Base-by-base conservation (phyloP, 2,797 vertebrate genomes). In the Alca torda region DNA sequence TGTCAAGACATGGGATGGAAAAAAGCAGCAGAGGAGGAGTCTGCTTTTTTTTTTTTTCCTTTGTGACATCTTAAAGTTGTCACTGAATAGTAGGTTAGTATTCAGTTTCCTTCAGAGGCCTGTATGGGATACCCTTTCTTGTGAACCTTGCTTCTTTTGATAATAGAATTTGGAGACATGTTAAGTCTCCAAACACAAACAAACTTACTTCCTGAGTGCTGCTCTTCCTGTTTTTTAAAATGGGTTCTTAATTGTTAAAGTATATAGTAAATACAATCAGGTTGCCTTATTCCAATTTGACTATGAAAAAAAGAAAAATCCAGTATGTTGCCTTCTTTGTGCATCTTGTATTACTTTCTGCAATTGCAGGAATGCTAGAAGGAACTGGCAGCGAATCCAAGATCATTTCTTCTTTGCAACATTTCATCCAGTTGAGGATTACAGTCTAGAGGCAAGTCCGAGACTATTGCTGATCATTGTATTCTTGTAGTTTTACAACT, bases 341-440 rank as follows among this genome's bases (percentile, higher is more conserved):
- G 2, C 21, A 31, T 84, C 59, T 95, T 75, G 30, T 11, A 1
- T n/a, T 56, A 2, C 60, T 33, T 84, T 96, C 48, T 90, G 50
- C 25, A 59, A 75, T 79, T 98, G 48, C 85, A 99, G 99, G 96
- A 99, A 99, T 93, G 99, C 99, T 73, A 98, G 97, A 97, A 99
- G 98, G 97, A 99, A 99, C 95, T 99, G 99, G 99, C 98, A 97
- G 12, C 98, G 98, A 97, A 99, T 99, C 95, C 99, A 99, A 87
- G 99, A 99, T 51, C 99, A 99, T 87, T 99, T 99, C 97, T 99
- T 99, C 96, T 99, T 99, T 91, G 97, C 98, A 54, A 90, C 96
- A 6, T 99, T 99, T 94, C 98, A 99, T 95, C 99, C 99, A 2
- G 91, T 99, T 39, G 94, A 98, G 84, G 99, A 99, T 98, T 99